phyloP scores from a whole-genome alignment of 2,888 invertebrate genomes.

The Lagria hirta region DNA sequence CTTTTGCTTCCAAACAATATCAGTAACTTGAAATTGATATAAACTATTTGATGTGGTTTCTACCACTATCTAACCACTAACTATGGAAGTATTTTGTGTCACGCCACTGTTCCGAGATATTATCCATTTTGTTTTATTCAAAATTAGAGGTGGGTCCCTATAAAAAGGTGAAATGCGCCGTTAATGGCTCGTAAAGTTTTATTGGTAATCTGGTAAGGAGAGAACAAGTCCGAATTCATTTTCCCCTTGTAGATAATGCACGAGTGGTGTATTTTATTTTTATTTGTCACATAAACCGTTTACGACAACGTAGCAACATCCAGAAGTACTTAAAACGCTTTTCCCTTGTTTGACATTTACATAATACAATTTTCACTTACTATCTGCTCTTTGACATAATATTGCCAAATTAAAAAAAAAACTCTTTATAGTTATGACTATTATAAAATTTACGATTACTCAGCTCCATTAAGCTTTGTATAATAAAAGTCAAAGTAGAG shows the following conservation, averaged over 20 bases:
- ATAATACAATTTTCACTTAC: conserved; percentile 20
- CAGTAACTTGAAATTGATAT: no score
- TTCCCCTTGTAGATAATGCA: conserved; percentile 23
- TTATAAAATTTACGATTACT: conserved; percentile 47
- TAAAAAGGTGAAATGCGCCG: conserved; percentile 16
- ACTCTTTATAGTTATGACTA: conserved; percentile 36
- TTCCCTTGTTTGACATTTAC: conserved; percentile 14
- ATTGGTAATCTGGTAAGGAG: conserved; percentile 12
- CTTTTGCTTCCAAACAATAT: no score
- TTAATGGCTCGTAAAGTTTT: conserved; percentile 24
- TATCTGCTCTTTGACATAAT: conserved; percentile 11
- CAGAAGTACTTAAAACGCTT: conserved; percentile 15
- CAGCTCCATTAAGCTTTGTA: conserved; percentile 45
- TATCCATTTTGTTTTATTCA: no score
- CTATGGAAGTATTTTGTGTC: no score
- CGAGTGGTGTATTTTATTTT: conserved; percentile 29
- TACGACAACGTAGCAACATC: conserved; percentile 13
- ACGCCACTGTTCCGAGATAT: no score
- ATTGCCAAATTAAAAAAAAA: conserved; percentile 21
- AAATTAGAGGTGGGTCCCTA: no score
- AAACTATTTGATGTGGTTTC: no score
- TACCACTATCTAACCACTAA: no score
- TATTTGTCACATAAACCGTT: conserved; percentile 24
- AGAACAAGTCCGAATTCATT: conserved; percentile 18
- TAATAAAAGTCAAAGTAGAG: conserved; percentile 45